Evolutionary conservation across 2,888 invertebrate genomes (phyloP).

Genomic region (Aspidiotus rigidus): DNA sequence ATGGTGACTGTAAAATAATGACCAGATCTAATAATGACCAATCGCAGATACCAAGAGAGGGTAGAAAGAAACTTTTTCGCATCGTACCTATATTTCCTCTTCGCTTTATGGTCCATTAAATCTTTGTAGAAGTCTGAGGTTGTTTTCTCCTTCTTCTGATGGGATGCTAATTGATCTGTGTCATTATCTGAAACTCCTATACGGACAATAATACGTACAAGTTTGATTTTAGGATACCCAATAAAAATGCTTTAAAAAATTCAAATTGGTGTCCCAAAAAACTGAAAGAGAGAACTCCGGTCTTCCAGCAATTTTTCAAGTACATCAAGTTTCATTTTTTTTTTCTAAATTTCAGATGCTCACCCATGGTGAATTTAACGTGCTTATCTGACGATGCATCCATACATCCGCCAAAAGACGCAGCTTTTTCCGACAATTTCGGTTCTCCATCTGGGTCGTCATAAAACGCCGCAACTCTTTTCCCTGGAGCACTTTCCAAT

Average conservation of each 20-base stretch:
- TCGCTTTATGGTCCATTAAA: constrained; percentile 12
- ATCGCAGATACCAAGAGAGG: background rate
- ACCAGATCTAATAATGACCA: background rate
- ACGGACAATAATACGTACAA: background rate
- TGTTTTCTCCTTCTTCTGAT: background rate
- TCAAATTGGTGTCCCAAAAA: background rate
- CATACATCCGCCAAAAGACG: background rate
- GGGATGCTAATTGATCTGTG: background rate
- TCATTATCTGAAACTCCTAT: background rate
- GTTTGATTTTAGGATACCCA: background rate
- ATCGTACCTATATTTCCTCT: constrained; percentile 35
- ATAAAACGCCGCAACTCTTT: background rate
- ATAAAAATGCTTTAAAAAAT: background rate
- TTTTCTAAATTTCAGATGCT: constrained; percentile 13
- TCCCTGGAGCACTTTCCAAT: background rate
- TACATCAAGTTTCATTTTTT: background rate
- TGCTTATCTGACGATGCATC: constrained; percentile 38
- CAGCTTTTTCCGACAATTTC: constrained; percentile 16
- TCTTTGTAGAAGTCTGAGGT: constrained; percentile 13
- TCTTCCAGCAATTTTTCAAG: too few relatives aligned
- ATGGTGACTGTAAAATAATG: constrained; percentile 49
- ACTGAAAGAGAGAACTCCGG: too few relatives aligned
- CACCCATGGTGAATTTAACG: constrained; percentile 40
- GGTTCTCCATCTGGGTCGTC: constrained; percentile 17
- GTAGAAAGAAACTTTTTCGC: background rate